Evolutionary conservation across 2,113 vertebrate species (phyloP).

Genomic region (Panthera uncia): DNA sequence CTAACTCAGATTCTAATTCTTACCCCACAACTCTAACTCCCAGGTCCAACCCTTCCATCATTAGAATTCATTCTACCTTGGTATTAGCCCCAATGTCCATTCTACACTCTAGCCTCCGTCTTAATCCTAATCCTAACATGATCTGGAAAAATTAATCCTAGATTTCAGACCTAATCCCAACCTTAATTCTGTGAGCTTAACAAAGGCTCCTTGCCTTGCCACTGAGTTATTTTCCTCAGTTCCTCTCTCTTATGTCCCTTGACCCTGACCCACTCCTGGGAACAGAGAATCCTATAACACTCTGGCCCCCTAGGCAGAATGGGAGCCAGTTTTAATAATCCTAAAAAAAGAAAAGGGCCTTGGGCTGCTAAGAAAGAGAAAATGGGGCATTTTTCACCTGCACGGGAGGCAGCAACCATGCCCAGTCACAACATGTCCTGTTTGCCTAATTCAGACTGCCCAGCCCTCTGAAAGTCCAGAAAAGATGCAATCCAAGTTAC

Average conservation of each 20-base stretch:
- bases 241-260: neutral
- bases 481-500: neutral
- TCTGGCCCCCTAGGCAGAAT: neutral
- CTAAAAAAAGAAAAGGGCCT: neutral
- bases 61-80: slow-evolving; percentile 16
- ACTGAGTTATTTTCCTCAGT: neutral
- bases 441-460: neutral
- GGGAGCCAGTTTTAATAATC: neutral
- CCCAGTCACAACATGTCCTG: neutral
- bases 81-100: neutral
- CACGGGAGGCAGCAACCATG: neutral
- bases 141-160: slow-evolving; percentile 33
- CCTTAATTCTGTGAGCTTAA: neutral
- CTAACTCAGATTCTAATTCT: neutral
- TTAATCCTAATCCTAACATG: slow-evolving; percentile 48
- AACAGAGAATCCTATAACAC: neutral
- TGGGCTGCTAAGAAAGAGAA: slow-evolving; percentile 2
- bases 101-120: neutral
- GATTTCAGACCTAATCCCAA: slow-evolving; percentile 9
- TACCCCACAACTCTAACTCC: neutral
- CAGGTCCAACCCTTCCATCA: neutral
- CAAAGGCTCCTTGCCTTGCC: neutral
- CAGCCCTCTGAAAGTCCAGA: neutral
- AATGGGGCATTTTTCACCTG: neutral
- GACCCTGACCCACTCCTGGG: neutral